Conservation (phyloP, 2,888 invertebrate genomes). For the Polymixis flavicincta region DNA sequence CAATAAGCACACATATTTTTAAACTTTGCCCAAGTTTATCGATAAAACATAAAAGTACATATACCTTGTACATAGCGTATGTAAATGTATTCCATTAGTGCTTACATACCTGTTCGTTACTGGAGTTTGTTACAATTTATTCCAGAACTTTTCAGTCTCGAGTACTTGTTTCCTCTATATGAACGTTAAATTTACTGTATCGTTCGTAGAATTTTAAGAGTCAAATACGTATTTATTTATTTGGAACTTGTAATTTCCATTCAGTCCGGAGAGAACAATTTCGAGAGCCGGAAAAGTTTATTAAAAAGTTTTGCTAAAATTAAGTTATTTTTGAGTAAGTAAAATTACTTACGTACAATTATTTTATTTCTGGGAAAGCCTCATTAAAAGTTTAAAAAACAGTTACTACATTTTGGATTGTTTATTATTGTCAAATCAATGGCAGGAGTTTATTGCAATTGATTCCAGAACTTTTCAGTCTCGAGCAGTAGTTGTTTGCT, state of each 20-base stretch:
- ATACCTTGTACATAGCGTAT: slow-evolving; percentile 17
- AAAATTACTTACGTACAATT: not conserved
- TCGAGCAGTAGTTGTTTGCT: not conserved
- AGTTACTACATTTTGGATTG: too few relatives aligned
- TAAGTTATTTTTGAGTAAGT: not conserved
- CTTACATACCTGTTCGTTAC: slow-evolving; percentile 27
- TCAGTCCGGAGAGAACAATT: not conserved
- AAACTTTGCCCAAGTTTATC: slow-evolving; percentile 20
- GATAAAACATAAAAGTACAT: slow-evolving; percentile 33
- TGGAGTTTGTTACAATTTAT: slow-evolving; percentile 42
- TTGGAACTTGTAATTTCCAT: not conserved
- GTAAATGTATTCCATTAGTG: slow-evolving; percentile 33
- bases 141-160: slow-evolving; percentile 32
- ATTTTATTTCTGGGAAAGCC: not conserved
- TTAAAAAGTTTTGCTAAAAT: not conserved
- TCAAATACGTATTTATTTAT: not conserved
- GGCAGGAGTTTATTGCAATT: slow-evolving; percentile 30
- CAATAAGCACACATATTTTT: not conserved
- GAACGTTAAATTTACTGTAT: not conserved
- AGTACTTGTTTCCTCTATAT: slow-evolving; percentile 2
- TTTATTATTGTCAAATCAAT: too few relatives aligned
- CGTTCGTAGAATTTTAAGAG: not conserved
- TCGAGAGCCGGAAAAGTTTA: not conserved
- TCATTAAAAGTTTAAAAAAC: too few relatives aligned
- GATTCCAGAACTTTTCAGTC: slow-evolving; percentile 44